Percentiles rank a stretch among this genome's conserved stretches.
phyloP scores from a whole-genome alignment of 2,113 vertebrate genomes.

The Hippoglossus stenolepis region DNA sequence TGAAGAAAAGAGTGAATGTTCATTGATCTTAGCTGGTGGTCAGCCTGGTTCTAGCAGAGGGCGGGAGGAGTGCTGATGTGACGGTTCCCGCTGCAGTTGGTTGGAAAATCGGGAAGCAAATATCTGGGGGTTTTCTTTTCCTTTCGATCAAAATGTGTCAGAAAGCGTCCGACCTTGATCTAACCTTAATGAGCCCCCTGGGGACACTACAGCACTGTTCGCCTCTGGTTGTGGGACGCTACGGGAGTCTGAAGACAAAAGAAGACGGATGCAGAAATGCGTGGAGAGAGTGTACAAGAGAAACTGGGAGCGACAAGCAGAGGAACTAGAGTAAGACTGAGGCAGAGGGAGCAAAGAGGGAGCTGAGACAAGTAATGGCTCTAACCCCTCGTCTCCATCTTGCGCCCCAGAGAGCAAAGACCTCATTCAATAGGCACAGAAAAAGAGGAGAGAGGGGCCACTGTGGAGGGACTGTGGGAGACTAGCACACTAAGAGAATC shows the following conservation, averaged over 20 bases:
- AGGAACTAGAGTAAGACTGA: conserved; percentile 4
- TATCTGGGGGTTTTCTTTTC: neutral
- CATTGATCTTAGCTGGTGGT: conserved; percentile 61
- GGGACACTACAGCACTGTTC: conserved; percentile 12
- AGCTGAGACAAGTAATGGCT: conserved; percentile 30
- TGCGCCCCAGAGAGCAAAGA: conserved; percentile 50
- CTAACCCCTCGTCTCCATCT: conserved; percentile 29
- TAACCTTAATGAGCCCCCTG: conserved; percentile 66
- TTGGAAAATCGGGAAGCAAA: conserved; percentile 16
- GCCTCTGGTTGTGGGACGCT: conserved; percentile 11
- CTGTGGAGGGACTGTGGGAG: conserved; percentile 40
- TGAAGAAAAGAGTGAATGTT: conserved; percentile 41
- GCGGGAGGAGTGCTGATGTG: conserved; percentile 15
- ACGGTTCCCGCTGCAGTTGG: conserved; percentile 27
- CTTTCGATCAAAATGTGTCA: conserved; percentile 33
- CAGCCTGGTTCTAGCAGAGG: conserved; percentile 23
- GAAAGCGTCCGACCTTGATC: conserved; percentile 61
- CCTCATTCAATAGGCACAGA: conserved; percentile 46
- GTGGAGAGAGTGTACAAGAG: neutral
- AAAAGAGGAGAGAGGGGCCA: conserved; percentile 38
- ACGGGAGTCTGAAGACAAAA: conserved; percentile 13
- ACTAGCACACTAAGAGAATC: conserved; percentile 19
- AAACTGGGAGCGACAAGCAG: neutral
- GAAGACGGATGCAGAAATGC: neutral
- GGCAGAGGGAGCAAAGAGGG: neutral